Conservation (phyloP, 1,140 invertebrate species). For the Delia radicum region DNA sequence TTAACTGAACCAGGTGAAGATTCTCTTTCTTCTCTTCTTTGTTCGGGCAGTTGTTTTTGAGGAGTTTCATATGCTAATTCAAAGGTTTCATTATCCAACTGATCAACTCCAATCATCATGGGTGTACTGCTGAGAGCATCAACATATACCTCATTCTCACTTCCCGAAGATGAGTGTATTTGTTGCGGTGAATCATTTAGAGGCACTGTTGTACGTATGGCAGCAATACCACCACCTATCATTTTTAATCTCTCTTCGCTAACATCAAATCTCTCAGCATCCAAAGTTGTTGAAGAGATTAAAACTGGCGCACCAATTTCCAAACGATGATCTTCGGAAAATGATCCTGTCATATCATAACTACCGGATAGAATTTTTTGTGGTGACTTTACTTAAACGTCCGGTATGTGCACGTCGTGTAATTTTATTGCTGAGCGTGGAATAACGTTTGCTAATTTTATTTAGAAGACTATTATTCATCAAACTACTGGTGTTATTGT, state of each 20-base stretch:
- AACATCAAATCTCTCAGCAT: constrained; percentile 49
- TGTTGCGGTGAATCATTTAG: constrained; percentile 16
- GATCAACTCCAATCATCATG: not conserved
- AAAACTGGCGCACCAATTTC: constrained; percentile 53
- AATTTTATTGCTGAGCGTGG: constrained; percentile 45
- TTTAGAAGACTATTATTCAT: constrained; percentile 35
- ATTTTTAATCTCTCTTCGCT: constrained; percentile 45
- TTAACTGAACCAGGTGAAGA: constrained; percentile 29
- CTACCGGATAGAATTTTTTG: constrained; percentile 43
- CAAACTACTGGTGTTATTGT: constrained; percentile 27
- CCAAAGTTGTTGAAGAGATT: constrained; percentile 52
- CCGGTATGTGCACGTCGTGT: constrained; percentile 39
- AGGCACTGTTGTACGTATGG: constrained; percentile 36
- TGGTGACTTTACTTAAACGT: constrained; percentile 37
- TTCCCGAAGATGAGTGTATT: constrained; percentile 31
- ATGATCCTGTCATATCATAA: constrained; percentile 53
- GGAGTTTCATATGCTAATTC: constrained; percentile 14
- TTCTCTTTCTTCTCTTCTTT: constrained; percentile 25
- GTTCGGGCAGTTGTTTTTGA: not conserved
- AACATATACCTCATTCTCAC: constrained; percentile 48
- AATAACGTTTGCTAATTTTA: constrained; percentile 51
- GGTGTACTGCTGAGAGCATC: constrained; percentile 43
- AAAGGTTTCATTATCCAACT: constrained; percentile 23
- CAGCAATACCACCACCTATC: constrained; percentile 50
- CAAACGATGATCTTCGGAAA: constrained; percentile 50